Base-by-base conservation (phyloP, 2,888 invertebrate genomes). In the Leptinotarsa juncta region DNA sequence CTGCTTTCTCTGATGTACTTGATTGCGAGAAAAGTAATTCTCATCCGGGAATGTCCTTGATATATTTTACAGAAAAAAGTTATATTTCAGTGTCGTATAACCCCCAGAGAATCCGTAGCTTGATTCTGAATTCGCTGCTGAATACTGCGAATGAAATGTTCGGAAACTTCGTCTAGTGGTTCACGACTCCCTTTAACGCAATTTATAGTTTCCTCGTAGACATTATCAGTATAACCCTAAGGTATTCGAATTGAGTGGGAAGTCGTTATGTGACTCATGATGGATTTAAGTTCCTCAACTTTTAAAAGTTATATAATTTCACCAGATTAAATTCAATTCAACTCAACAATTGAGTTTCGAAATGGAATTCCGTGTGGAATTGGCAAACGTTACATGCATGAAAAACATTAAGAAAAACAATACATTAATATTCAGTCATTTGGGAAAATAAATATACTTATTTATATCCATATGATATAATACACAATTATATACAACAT, bases 171-270 rank as follows among this genome's bases (percentile, higher is more conserved):
- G 62, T 62, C 18, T 42, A n/a, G 62, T n/a, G 15, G 26, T 62
- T 62, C 32, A 42, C 26, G 18, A 62, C 32, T 62, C 10, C 62
- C 16, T 62, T 42, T 62, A 62, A 62, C 32, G 42, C 62, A 62
- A 62, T 62, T 62, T 62, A 62, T 62, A 62, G 62, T 62, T 62
- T 62, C 62, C 62, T 26, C 42, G 42, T 62, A 32, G 62, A 62
- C 42, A 62, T 62, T 42, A 62, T 62, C 62, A 62, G 62, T 62
- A 32, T 42, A 42, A 42, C 26, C 62, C 62, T n/a, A n/a, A 62
- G 62, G 62, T 32, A 62, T 62, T 32, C 10, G 62, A 62, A 62
- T 62, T 26, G 16, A 62, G 62, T 62, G 32, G 32, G 32, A 57
- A 57, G 57, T 57, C 57, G 57, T 57, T 57, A 57, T 57, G 57